These are phyloP conservation scores for Allacma fusca DNA, from an alignment of 2,888 invertebrate species.

Conservation along the genomic window DNA sequence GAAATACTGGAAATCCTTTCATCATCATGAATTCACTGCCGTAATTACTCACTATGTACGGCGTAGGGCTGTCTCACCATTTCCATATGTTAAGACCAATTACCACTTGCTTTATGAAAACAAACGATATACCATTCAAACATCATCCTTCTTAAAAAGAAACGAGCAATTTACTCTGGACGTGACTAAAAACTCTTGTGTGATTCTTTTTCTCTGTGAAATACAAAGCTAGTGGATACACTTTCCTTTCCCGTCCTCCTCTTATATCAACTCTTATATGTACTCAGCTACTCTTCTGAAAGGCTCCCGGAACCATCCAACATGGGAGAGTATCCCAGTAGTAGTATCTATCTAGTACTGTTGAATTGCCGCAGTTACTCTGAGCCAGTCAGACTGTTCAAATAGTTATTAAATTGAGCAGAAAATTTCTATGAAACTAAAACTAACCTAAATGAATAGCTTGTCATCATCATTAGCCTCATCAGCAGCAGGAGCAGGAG, in stretches of 20 bases:
- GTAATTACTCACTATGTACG: background rate
- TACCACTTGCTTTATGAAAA: background rate
- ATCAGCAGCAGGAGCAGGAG: background rate
- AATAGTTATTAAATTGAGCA: constrained; percentile 25
- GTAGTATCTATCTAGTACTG: background rate
- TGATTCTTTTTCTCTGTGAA: constrained; percentile 8
- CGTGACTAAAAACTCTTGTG: background rate
- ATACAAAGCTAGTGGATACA: too few species aligned
- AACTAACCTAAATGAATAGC: constrained; percentile 19
- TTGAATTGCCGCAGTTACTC: too few species aligned
- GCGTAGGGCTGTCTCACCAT: background rate
- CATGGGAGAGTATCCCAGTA: background rate
- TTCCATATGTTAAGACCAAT: background rate
- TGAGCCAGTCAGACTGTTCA: background rate
- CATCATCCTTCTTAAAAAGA: background rate
- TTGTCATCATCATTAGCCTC: constrained; percentile 14
- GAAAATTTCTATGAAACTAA: constrained; percentile 24
- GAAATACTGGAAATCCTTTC: background rate
- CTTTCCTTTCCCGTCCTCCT: too few species aligned
- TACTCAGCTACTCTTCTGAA: too few species aligned
- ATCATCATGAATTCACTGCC: background rate
- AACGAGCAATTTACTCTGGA: background rate
- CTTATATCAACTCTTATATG: too few species aligned
- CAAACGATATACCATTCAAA: background rate
- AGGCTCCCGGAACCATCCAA: too few species aligned